These are phyloP conservation scores for Gymnogyps californianus DNA, from an alignment of 2,113 vertebrate species.

Conservation along the genomic window DNA sequence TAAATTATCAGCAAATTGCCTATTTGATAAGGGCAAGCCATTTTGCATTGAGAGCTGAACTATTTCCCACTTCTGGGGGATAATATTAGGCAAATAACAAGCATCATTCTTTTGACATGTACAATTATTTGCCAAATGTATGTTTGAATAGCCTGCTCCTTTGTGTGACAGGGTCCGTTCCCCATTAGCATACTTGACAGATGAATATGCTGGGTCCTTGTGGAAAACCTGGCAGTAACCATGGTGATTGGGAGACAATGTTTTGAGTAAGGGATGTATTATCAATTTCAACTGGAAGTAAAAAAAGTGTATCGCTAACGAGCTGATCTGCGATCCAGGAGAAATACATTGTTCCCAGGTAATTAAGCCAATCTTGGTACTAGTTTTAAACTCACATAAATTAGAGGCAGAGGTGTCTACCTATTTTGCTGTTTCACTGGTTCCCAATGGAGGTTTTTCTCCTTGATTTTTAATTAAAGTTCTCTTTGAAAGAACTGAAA, in stretches of 20 bases:
- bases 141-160: constrained; percentile 75
- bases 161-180: constrained; percentile 70
- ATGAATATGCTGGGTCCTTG: constrained; percentile 62
- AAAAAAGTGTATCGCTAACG: constrained; percentile 36
- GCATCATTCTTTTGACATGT: constrained; percentile 75
- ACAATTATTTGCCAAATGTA: constrained; percentile 78
- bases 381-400: constrained; percentile 25
- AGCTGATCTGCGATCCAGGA: constrained; percentile 26
- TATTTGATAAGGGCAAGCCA: constrained; percentile 75
- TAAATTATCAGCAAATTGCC: constrained; percentile 71
- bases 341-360: constrained; percentile 45
- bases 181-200: constrained; percentile 71
- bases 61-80: constrained; percentile 72
- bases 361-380: constrained; percentile 52
- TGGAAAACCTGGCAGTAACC: constrained; percentile 73
- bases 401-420: constrained; percentile 21
- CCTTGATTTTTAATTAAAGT: constrained; percentile 24
- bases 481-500: not conserved
- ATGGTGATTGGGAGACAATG: constrained; percentile 70
- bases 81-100: constrained; percentile 78
- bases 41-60: constrained; percentile 69
- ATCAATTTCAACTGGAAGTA: constrained; percentile 59
- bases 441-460: not conserved
- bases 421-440: not conserved
- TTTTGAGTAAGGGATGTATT: constrained; percentile 63